Conservation (phyloP, 2,888 invertebrate species). For the Marasmarcha lunaedactyla region DNA sequence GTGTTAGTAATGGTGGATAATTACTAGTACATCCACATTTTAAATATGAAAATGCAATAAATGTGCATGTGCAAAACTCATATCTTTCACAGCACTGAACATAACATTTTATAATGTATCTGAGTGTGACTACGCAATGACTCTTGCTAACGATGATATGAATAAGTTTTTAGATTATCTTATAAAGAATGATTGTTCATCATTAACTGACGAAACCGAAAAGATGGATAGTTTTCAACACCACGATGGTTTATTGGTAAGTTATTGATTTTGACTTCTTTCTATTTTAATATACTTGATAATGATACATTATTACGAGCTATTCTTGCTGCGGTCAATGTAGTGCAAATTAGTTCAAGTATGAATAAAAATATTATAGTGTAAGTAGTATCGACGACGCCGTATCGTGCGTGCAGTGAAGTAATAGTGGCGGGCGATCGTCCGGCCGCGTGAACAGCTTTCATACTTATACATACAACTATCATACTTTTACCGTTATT, state of each 20-base stretch:
- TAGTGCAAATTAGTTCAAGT: neutral
- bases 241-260: conserved; percentile 46
- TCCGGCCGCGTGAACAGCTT: conserved; percentile 50
- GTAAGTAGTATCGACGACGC: conserved; percentile 27
- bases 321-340: conserved; percentile 14
- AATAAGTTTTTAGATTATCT: conserved; percentile 53
- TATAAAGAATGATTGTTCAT: conserved; percentile 44
- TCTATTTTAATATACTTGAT: conserved; percentile 18
- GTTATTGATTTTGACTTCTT: conserved; percentile 24
- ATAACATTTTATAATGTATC: no score
- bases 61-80: no score
- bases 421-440: conserved; percentile 30
- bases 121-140: conserved; percentile 33
- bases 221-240: conserved; percentile 53
- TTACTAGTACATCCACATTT: no score
- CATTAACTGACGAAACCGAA: conserved; percentile 28
- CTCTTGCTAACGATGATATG: conserved; percentile 46
- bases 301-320: conserved; percentile 37
- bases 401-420: conserved; percentile 40
- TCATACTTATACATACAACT: conserved; percentile 44
- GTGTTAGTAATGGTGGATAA: no score
- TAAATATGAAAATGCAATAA: no score
- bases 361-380: neutral
- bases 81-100: no score
- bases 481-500: conserved; percentile 65